These are phyloP conservation scores for Rhea pennata DNA, from an alignment of 2,113 vertebrate genomes.

Conservation along the genomic window DNA sequence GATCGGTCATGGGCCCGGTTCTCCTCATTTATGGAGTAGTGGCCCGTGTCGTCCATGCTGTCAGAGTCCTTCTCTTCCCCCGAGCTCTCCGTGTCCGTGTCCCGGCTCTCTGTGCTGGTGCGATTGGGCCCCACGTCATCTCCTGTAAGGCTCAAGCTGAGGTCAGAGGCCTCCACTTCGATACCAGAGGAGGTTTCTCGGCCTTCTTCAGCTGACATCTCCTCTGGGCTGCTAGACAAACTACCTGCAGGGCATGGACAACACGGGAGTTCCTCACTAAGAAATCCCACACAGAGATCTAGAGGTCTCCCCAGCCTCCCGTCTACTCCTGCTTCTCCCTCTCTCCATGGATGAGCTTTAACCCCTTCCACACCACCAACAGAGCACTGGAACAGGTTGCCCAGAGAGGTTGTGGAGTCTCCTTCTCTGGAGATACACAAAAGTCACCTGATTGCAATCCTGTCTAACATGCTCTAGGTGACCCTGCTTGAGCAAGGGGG, in stretches of 20 bases:
- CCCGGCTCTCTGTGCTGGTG: slow-evolving; percentile 69
- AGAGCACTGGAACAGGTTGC: no score
- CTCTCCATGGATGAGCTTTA: neutral
- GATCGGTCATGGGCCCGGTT: slow-evolving; percentile 78
- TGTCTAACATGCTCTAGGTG: no score
- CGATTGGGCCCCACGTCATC: slow-evolving; percentile 75
- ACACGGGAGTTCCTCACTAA: accelerated
- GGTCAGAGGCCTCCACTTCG: slow-evolving; percentile 81
- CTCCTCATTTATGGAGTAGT: slow-evolving; percentile 90
- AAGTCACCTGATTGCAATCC: no score
- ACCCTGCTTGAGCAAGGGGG: no score
- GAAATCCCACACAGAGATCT: neutral
- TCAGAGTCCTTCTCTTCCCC: slow-evolving; percentile 91
- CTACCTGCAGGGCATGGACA: slow-evolving; percentile 46
- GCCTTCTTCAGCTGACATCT: slow-evolving; percentile 80
- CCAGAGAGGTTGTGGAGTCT: no score
- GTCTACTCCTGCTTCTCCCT: no score
- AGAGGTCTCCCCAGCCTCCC: neutral
- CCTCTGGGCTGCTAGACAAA: slow-evolving; percentile 80
- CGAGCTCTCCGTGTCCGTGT: slow-evolving; percentile 77
- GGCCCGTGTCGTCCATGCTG: slow-evolving; percentile 93
- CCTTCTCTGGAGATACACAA: no score
- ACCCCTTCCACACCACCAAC: neutral
- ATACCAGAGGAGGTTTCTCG: slow-evolving; percentile 81
- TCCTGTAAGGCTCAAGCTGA: slow-evolving; percentile 79